Conservation (phyloP, 2,797 vertebrate genomes). For the Sebastes minor region DNA sequence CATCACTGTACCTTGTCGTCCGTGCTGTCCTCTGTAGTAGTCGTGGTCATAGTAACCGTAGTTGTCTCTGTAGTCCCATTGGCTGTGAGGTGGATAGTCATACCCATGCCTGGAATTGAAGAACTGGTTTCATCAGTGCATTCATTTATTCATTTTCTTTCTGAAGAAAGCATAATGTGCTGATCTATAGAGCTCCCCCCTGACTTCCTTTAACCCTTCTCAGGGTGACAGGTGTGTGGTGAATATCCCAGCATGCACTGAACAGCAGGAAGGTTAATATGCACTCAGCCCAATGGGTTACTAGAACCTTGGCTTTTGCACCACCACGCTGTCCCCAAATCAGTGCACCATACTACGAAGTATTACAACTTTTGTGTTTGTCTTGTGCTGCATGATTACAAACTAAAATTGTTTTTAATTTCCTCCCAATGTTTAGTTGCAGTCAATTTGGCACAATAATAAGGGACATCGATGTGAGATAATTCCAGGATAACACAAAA, state of each 20-base stretch:
- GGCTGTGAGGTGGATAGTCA: constrained; percentile 73
- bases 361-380: not conserved
- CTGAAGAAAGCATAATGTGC: not conserved
- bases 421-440: not conserved
- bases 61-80: constrained; percentile 73
- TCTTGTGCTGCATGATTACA: not conserved
- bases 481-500: not conserved
- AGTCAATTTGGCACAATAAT: not conserved
- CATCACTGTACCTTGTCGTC: constrained; percentile 60
- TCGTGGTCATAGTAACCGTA: constrained; percentile 70
- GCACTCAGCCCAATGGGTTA: not conserved
- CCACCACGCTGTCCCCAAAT: not conserved
- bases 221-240: not conserved
- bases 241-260: not conserved
- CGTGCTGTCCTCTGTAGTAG: constrained; percentile 70
- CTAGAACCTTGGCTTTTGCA: not conserved
- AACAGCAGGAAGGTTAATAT: not conserved
- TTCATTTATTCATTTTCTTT: not conserved
- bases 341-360: not conserved
- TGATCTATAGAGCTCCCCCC: not conserved
- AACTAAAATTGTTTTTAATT: not conserved
- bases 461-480: not conserved
- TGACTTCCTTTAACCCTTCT: not conserved
- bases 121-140: not conserved
- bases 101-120: constrained; percentile 81